These are phyloP conservation scores for Sparus aurata DNA, from an alignment of 2,797 vertebrate species.

Conservation along the genomic window DNA sequence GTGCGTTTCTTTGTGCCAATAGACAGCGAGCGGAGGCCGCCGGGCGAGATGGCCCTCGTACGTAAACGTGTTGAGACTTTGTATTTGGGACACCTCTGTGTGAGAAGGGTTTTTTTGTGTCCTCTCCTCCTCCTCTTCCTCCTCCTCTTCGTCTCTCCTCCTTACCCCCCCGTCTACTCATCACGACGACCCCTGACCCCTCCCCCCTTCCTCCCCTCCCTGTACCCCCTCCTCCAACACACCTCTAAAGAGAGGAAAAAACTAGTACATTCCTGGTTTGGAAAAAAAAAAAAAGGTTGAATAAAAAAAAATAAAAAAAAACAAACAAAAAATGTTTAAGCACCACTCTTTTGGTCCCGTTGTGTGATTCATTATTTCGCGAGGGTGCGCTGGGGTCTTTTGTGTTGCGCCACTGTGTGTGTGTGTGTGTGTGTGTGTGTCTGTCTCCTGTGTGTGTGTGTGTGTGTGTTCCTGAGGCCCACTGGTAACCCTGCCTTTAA, in stretches of 20 bases:
- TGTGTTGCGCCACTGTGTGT: conserved; percentile 36
- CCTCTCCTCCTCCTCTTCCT: conserved; percentile 65
- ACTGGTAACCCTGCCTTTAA: conserved; percentile 62
- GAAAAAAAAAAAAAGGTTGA: conserved; percentile 87
- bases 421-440: conserved; percentile 26
- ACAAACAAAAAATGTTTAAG: conserved; percentile 86
- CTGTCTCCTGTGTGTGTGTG: conserved; percentile 32
- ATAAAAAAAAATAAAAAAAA: conserved; percentile 86
- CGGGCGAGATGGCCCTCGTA: conserved; percentile 73
- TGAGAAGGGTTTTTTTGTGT: conserved; percentile 77
- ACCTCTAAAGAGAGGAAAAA: conserved; percentile 84
- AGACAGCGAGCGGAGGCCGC: conserved; percentile 75
- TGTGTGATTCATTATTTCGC: conserved; percentile 75
- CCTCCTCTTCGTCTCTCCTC: conserved; percentile 59
- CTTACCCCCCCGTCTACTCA: conserved; percentile 64
- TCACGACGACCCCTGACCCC: conserved; percentile 57
- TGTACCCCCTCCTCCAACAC: conserved; percentile 59
- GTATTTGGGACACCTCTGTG: conserved; percentile 83
- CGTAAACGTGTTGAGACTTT: conserved; percentile 82
- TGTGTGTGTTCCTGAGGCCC: conserved; percentile 56
- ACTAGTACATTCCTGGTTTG: conserved; percentile 90
- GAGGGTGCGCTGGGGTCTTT: conserved; percentile 59
- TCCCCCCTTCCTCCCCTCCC: background rate
- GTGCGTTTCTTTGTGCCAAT: conserved; percentile 85
- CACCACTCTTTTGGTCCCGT: conserved; percentile 77